Base-by-base conservation (phyloP, 35 echinoderm and acorn worm species). In the Lytechinus variegatus region DNA sequence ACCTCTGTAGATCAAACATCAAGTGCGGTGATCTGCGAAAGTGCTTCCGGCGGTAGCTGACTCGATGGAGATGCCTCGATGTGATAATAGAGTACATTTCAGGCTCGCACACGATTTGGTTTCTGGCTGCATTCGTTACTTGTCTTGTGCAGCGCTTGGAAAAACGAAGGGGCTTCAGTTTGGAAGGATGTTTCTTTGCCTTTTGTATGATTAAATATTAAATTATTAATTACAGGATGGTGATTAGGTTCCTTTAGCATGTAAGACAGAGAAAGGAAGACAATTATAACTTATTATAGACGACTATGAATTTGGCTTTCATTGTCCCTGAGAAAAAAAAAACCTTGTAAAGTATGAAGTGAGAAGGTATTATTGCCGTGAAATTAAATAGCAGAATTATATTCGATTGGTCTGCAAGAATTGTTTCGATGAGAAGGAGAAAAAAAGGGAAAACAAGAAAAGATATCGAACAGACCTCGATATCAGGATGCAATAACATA, bases 11-110 rank as follows among this genome's bases (percentile, higher is more conserved):
- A 79, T 79, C 66, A 79, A 79, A 79, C 66, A 79, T 79, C 66
- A 79, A 79, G 66, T 79, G 66, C 66, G 66, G 66, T 79, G 66
- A 79, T 79, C 66, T 79, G 66, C 66, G 66, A 79, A 79, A 79
- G 66, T 24, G 66, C 66, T 79, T 79, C 66, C 66, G 66, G 66
- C 66, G 66, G 66, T 79, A 79, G 66, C 66, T 79, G 66, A 79
- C 66, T 79, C n/a, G 66, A 79, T 16, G n/a, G 66, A 79, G 66
- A 79, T 79, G 66, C 66, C 66, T 79, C 66, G 16, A 24, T 24
- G n/a, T 79, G 66, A 79, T 79, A 79, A 79, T n/a, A 24, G 66
- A 79, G 66, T 79, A 24, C 21, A 79, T 79, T 79, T 79, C 66
- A 79, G 66, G 19, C 66, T 79, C 66, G 24, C 14, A n/a, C 16